Evolutionary conservation across 2,888 invertebrate genomes (phyloP).

Genomic region (Clunio marinus): DNA sequence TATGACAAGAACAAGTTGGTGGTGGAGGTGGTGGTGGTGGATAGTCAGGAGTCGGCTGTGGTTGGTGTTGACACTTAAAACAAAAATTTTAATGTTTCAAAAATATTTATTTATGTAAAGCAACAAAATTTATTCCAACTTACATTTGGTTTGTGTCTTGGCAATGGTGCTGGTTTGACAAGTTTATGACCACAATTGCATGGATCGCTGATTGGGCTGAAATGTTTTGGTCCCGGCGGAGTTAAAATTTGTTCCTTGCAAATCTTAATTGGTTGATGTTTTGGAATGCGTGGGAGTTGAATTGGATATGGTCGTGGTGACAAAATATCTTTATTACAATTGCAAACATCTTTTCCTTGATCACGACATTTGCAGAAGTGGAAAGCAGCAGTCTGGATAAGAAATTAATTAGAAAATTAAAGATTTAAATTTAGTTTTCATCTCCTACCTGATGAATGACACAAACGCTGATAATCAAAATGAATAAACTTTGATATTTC

Average conservation of each 20-base stretch:
- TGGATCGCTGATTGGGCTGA: slow-evolving; percentile 44
- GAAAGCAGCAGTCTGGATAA: slow-evolving; percentile 9
- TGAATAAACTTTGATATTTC: background rate
- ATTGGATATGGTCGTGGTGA: slow-evolving; percentile 29
- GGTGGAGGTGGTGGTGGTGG: too few species aligned
- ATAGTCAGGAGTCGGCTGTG: too few species aligned
- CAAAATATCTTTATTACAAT: background rate
- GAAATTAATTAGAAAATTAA: background rate
- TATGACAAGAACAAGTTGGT: background rate
- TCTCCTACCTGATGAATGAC: slow-evolving; percentile 16
- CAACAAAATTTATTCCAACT: background rate
- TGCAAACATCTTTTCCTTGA: slow-evolving; percentile 28
- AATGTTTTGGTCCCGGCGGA: slow-evolving; percentile 3
- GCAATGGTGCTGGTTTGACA: slow-evolving; percentile 48
- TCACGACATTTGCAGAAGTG: background rate
- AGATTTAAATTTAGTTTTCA: background rate
- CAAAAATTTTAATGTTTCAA: background rate
- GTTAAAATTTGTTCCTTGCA: background rate
- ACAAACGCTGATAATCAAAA: background rate
- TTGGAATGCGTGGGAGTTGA: background rate
- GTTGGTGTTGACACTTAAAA: background rate
- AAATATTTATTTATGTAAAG: background rate
- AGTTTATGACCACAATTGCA: slow-evolving; percentile 49
- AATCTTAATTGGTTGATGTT: background rate
- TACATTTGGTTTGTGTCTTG: slow-evolving; percentile 18